Evolutionary conservation across 2,113 vertebrate species (phyloP), one percentile per base, ranked within the genome.

Genomic region (Tyrannus savana): DNA sequence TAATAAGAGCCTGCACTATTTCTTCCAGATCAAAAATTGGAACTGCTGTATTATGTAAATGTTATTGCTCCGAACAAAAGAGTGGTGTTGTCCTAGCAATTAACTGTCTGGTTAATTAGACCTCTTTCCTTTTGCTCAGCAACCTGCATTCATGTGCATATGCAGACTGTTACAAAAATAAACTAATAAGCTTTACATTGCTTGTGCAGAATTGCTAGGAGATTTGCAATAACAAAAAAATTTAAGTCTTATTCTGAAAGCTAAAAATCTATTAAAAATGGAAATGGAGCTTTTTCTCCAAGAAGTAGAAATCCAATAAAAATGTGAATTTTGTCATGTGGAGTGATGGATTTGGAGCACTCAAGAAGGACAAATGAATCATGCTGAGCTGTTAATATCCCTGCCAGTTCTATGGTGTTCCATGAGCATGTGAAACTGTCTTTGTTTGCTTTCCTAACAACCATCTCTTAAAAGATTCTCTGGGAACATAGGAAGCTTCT

Each of bases 371-470:
- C 80, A 95, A 96, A 97, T 94, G 95, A 93, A 92, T 96, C 93
- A 91, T 80, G 95, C 95, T 96, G 95, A 92, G 96, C 83, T 93
- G 91, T 95, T 97, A 97, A 96, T 91, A 95, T 89, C 89, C 84
- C 91, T 95, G 91, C 72, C 93, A 95, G 88, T 91, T 88, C 95
- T 84, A 63, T 33, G 58, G 89, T 24, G 47, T 95, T 95, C 84
- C 81, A 89, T 2, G 2, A 94, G 78, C 88, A 90, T 93, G 92
- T 95, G 94, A 95, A 93, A 91, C 78, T 90, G 82, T 89, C 93
- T 97, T 97, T 96, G 96, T 97, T 97, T 97, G 93, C 94, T 91
- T 97, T 97, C 96, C 74, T 96, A 97, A 97, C 93, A 96, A 89
- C 62, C 90, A 86, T 55, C 93, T 94, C 95, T 94, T 94, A 79